Conservation (phyloP, 1,140 invertebrate genomes). For the Odontomachus brunneus region DNA sequence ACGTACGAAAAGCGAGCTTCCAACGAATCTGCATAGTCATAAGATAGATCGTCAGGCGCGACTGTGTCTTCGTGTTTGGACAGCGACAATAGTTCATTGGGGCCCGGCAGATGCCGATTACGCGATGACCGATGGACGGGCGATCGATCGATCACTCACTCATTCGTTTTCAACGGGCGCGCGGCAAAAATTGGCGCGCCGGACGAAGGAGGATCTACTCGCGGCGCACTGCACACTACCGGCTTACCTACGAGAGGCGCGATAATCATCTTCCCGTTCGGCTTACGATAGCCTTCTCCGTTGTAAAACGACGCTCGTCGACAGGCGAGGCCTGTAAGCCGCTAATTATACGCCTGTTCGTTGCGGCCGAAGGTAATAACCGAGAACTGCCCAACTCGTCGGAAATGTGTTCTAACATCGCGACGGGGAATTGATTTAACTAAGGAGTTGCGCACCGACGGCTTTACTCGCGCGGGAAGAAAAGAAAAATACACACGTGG, state of each 20-base stretch:
- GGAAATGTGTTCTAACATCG: conserved; percentile 29
- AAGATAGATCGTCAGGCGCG: conserved; percentile 22
- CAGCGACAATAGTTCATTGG: conserved; percentile 14
- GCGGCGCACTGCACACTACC: no score
- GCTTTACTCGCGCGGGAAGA: neutral
- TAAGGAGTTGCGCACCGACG: neutral
- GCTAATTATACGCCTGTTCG: conserved; percentile 37
- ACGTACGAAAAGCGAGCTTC: conserved; percentile 40
- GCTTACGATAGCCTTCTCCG: neutral
- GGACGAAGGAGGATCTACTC: neutral
- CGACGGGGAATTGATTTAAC: conserved; percentile 26
- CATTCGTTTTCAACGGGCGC: conserved; percentile 19
- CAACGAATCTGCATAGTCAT: conserved; percentile 30
- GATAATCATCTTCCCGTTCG: conserved; percentile 15
- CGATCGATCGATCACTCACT: conserved; percentile 53
- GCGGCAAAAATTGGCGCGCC: neutral
- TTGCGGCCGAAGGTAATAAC: conserved; percentile 22
- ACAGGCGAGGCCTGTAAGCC: neutral
- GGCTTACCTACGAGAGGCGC: neutral
- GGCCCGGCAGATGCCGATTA: conserved; percentile 22
- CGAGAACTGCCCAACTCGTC: conserved; percentile 39
- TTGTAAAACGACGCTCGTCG: conserved; percentile 15
- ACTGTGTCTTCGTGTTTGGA: conserved; percentile 37
- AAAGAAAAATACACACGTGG: no score
- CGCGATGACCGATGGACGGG: conserved; percentile 44